Conservation (phyloP, 2,113 vertebrate species). For the Glaucomys volans region DNA sequence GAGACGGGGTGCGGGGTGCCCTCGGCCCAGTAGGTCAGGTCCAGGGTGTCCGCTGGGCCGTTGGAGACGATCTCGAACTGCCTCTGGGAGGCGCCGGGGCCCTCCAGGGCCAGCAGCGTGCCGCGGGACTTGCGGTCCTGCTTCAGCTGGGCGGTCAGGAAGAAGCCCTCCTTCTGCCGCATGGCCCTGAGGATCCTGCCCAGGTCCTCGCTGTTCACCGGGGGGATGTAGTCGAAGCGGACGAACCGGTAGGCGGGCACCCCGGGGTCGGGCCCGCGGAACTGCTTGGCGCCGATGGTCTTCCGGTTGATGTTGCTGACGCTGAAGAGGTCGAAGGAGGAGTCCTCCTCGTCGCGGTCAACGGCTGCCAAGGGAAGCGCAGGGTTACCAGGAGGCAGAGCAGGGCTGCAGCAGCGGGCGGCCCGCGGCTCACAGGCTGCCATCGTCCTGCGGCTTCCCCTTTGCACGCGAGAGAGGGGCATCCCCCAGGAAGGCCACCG, state of each 20-base stretch:
- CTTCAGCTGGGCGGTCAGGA: conserved; percentile 92
- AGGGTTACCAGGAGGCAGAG: background rate
- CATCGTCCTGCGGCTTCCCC: too few relatives aligned
- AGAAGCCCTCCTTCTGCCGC: conserved; percentile 94
- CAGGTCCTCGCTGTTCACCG: conserved; percentile 89
- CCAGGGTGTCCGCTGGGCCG: conserved; percentile 95
- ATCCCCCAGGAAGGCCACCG: too few relatives aligned
- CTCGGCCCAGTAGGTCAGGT: conserved; percentile 94
- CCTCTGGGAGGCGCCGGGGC: conserved; percentile 87
- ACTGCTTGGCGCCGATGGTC: conserved; percentile 95
- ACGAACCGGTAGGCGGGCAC: conserved; percentile 94
- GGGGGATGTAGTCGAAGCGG: conserved; percentile 96
- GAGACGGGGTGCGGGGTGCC: conserved; percentile 92
- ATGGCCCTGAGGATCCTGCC: conserved; percentile 89
- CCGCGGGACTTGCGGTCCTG: conserved; percentile 94
- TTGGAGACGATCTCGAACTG: conserved; percentile 97
- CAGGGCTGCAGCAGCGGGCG: too few relatives aligned
- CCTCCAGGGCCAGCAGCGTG: conserved; percentile 93
- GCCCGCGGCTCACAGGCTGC: too few relatives aligned
- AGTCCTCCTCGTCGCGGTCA: conserved; percentile 91
- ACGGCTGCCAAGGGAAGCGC: conserved; percentile 87
- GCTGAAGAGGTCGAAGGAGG: conserved; percentile 93
- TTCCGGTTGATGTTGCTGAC: conserved; percentile 94
- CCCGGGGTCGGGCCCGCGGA: conserved; percentile 92
- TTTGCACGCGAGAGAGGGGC: too few relatives aligned